phyloP scores from a whole-genome alignment of 2,888 invertebrate genomes.

The Frankliniella fusca region DNA sequence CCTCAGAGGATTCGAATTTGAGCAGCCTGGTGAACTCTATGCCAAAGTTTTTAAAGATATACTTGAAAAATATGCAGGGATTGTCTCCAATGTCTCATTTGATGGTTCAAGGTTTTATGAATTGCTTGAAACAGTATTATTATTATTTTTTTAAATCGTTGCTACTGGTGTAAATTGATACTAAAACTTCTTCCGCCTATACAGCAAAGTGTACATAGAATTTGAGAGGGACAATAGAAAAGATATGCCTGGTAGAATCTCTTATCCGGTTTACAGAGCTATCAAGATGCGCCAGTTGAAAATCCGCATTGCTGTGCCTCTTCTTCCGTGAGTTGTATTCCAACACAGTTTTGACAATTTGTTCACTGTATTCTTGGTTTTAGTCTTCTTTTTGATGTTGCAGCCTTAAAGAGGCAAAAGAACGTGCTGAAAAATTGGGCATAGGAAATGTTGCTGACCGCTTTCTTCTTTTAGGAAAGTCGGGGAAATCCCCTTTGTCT shows the following conservation, averaged over 20 bases:
- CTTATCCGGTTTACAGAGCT: slow-evolving; percentile 68
- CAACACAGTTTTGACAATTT: no score
- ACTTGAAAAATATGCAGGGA: slow-evolving; percentile 52
- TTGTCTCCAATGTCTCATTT: slow-evolving; percentile 53
- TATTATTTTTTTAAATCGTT: background rate
- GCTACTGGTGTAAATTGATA: background rate
- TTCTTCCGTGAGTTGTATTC: slow-evolving; percentile 55
- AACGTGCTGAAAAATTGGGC: no score
- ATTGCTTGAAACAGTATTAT: no score
- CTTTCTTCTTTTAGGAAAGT: no score
- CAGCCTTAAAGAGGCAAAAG: no score
- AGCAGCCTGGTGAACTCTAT: slow-evolving; percentile 69
- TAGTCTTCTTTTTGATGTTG: no score
- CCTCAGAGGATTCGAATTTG: slow-evolving; percentile 51
- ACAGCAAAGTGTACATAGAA: slow-evolving; percentile 63
- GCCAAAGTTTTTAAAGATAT: slow-evolving; percentile 59
- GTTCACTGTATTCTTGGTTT: no score
- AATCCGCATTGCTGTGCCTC: slow-evolving; percentile 52
- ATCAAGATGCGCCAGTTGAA: slow-evolving; percentile 62
- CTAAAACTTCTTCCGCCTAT: slow-evolving; percentile 47
- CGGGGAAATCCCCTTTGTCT: background rate
- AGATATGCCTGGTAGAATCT: slow-evolving; percentile 58
- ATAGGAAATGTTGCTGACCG: no score
- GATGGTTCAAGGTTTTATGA: slow-evolving; percentile 51
- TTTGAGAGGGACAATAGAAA: slow-evolving; percentile 47